These are phyloP conservation scores for Manis pentadactyla DNA, from an alignment of 2,797 vertebrate species.

Conservation along the genomic window DNA sequence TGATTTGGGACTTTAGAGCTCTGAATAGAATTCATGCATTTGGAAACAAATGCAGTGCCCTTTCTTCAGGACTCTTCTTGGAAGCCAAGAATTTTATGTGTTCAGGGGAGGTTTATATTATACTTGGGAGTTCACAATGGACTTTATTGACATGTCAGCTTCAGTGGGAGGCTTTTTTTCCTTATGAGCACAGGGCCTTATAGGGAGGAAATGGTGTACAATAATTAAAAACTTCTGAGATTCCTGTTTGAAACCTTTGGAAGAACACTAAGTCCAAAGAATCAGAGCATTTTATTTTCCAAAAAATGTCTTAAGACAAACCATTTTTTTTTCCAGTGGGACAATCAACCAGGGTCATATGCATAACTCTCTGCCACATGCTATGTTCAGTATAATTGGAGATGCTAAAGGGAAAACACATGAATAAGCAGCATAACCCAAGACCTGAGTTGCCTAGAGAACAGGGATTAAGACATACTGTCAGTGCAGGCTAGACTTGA, in stretches of 20 bases:
- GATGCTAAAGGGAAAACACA: neutral
- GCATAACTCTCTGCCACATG: neutral
- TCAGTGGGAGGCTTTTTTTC: conserved; percentile 71
- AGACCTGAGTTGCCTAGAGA: neutral
- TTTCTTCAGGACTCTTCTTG: conserved; percentile 79
- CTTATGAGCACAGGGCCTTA: conserved; percentile 77
- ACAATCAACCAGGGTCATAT: neutral
- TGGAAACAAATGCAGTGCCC: conserved; percentile 82
- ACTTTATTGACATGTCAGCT: conserved; percentile 81
- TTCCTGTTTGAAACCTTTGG: conserved; percentile 74
- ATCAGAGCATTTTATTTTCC: neutral
- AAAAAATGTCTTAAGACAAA: neutral
- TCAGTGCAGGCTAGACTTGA: too few species aligned
- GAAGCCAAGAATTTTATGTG: conserved; percentile 85
- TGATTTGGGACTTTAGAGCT: conserved; percentile 81
- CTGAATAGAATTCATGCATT: conserved; percentile 78
- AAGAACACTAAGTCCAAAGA: conserved; percentile 38
- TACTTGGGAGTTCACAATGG: conserved; percentile 81
- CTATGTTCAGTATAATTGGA: neutral
- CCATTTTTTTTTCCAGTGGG: neutral
- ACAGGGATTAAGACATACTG: neutral
- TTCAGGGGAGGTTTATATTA: conserved; percentile 82
- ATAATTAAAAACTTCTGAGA: conserved; percentile 81
- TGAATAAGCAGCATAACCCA: neutral
- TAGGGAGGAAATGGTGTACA: conserved; percentile 78